These are phyloP conservation scores for Danio choprae DNA, from an alignment of 2,797 vertebrate species.

Conservation along the genomic window DNA sequence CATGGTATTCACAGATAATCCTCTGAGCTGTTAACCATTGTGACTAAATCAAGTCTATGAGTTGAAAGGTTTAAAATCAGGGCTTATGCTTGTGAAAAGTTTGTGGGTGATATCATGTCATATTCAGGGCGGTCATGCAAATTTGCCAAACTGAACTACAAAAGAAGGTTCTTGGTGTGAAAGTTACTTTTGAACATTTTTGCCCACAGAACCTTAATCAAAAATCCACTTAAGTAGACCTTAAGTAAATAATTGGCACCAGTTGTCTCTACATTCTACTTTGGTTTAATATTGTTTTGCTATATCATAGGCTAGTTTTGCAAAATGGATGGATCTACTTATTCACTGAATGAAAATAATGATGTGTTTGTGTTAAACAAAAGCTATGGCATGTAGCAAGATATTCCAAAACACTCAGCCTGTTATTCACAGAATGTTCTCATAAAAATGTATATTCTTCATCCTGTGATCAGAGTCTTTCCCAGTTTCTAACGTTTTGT, in stretches of 20 bases:
- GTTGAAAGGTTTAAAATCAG: not conserved
- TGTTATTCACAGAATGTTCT: constrained; percentile 2
- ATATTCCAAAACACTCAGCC: not conserved
- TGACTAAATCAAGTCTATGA: not conserved
- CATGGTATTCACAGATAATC: not conserved
- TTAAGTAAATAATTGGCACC: too few species aligned
- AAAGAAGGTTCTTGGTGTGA: not conserved
- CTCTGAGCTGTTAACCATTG: not conserved
- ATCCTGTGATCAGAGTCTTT: not conserved
- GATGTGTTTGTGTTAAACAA: not conserved
- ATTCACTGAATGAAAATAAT: not conserved
- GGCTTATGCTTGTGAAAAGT: not conserved
- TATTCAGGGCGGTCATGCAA: not conserved
- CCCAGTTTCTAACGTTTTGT: constrained; percentile 32
- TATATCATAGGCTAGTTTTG: not conserved
- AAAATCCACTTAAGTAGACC: not conserved
- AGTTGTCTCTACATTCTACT: not conserved
- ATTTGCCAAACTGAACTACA: not conserved
- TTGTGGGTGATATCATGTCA: not conserved
- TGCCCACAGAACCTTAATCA: not conserved
- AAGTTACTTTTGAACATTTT: not conserved
- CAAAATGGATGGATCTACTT: not conserved
- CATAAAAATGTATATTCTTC: constrained; percentile 18
- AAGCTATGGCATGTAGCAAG: not conserved
- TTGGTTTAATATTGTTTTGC: not conserved